phyloP scores from a whole-genome alignment of 2,888 invertebrate species.

The Spisula subtruncata region DNA sequence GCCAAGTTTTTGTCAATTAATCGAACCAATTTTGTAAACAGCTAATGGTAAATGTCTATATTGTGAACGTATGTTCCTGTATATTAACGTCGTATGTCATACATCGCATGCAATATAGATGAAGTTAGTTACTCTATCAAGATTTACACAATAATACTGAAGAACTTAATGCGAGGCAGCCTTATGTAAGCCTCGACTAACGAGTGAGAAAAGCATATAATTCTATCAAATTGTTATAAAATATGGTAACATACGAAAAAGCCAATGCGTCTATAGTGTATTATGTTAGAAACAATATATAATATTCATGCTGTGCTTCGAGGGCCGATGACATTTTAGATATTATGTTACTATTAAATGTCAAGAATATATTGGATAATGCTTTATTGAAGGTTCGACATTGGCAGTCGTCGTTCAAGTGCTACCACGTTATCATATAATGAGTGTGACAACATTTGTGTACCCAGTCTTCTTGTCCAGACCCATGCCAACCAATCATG shows the following conservation, averaged over 20 bases:
- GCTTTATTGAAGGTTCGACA: too few relatives aligned
- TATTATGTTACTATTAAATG: too few relatives aligned
- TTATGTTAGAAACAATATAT: too few relatives aligned
- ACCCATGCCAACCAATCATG: too few relatives aligned
- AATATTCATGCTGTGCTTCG: too few relatives aligned
- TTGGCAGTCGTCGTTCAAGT: too few relatives aligned
- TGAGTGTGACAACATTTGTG: too few relatives aligned
- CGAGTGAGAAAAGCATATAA: neutral
- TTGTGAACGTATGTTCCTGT: neutral
- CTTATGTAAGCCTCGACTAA: neutral
- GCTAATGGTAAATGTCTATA: neutral
- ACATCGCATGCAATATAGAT: neutral
- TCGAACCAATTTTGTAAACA: neutral
- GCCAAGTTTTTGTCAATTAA: neutral
- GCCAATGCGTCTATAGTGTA: too few relatives aligned
- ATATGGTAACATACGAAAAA: neutral
- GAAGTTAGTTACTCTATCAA: neutral
- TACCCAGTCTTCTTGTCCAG: too few relatives aligned
- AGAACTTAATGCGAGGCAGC: neutral
- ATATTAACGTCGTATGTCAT: neutral
- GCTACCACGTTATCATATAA: too few relatives aligned
- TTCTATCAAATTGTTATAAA: neutral
- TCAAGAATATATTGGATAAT: too few relatives aligned
- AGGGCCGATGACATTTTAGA: too few relatives aligned
- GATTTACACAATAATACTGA: neutral